Conservation (phyloP, 2,113 vertebrate species). For the Synchiropus splendidus region DNA sequence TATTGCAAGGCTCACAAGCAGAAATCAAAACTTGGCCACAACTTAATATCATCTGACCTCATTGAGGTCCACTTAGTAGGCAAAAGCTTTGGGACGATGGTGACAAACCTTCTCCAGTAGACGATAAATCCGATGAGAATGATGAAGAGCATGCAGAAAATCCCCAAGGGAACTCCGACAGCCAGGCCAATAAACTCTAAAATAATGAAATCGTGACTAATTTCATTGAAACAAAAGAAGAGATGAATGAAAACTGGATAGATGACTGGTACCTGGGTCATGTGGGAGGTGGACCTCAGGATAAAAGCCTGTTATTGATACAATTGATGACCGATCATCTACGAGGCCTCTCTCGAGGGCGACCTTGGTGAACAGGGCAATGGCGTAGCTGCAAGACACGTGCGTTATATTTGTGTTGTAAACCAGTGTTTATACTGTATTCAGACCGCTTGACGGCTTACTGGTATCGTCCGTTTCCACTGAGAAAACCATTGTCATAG, state of each 20-base stretch:
- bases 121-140: constrained; percentile 59
- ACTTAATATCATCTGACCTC: too few species aligned
- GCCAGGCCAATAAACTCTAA: constrained; percentile 63
- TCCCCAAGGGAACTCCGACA: constrained; percentile 65
- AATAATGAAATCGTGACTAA: constrained; percentile 2
- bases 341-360: fast-evolving
- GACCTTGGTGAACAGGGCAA: constrained; percentile 44
- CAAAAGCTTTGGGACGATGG: too few species aligned
- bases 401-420: neutral
- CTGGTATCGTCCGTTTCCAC: constrained; percentile 30
- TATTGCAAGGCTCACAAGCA: too few species aligned
- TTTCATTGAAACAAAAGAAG: neutral
- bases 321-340: fast-evolving
- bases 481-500: constrained; percentile 51
- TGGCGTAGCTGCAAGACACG: constrained; percentile 28
- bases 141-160: constrained; percentile 55
- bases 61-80: too few species aligned
- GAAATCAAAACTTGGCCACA: too few species aligned
- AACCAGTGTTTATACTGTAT: neutral
- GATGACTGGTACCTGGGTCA: constrained; percentile 34
- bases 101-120: constrained; percentile 71
- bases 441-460: constrained; percentile 37
- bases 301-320: neutral
- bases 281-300: fast-evolving
- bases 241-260: neutral